Base-by-base conservation (phyloP, 1,140 invertebrate genomes). In the Diorhabda sublineata region DNA sequence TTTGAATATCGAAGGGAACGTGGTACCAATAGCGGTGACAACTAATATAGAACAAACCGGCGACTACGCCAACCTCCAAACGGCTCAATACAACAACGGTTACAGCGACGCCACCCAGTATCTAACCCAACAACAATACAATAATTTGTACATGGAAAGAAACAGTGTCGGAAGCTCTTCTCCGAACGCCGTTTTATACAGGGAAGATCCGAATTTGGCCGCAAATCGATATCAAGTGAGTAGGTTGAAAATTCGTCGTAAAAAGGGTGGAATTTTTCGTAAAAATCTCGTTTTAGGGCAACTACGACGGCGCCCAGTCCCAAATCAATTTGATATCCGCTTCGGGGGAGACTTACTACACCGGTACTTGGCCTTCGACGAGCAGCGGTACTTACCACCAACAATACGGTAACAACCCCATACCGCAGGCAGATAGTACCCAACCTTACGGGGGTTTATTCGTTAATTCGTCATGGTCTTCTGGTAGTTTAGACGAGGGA, bases 11-110 rank as follows among this genome's bases (percentile, higher is more conserved):
- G 52, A 65, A 41, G 69, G 68, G 3, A 59, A 60, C 6, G 58
- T 42, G 4, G 66, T 67, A 5, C 66, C 69, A 9, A 69, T 68
- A 59, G 66, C 9, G 11, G 66, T 70, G 41, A 65, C 42, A 45
- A 64, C 52, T 59, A 45, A 61, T 6, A 73, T 75, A 56, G 71
- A 73, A 52, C 11, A 59, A 42, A 43, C 66, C 3, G 74, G 68
- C 44, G 74, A 78, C 66, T 78, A 76, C 64, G 71, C 74, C 2
- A 75, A 74, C 64, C 61, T 78, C 41, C 74, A 78, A 57, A 75
- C 69, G 61, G 75, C 75, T 42, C 75, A 76, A 52, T 76, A 73
- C 52, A 66, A 68, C 8, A 69, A 69, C 58, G 71, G 68, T 3
- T 70, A 75, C 42, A 61, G 71, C 9, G 73, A 76, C 64, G 74